Evolutionary conservation across 2,113 vertebrate genomes (phyloP).

Genomic region (Sturnus vulgaris): DNA sequence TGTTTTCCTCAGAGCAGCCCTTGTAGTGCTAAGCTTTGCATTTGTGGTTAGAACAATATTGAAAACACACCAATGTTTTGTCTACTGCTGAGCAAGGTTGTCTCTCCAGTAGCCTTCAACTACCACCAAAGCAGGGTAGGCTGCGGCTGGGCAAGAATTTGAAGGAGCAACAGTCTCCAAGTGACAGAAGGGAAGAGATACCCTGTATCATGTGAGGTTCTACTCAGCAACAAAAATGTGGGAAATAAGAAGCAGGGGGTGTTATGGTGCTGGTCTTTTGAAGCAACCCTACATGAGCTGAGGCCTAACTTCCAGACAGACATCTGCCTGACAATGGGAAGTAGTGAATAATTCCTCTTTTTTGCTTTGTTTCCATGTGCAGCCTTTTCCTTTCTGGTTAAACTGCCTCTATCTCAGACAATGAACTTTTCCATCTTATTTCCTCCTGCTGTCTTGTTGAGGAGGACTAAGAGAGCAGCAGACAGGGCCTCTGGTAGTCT

Average conservation of each 20-base stretch:
- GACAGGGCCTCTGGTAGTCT: background rate
- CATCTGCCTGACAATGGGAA: background rate
- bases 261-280: background rate
- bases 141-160: background rate
- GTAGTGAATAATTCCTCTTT: background rate
- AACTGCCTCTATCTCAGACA: background rate
- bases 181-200: background rate
- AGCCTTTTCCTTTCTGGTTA: background rate
- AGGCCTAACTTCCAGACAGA: background rate
- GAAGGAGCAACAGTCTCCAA: background rate
- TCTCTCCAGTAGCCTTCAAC: background rate
- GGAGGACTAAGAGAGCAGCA: background rate
- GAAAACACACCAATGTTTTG: background rate
- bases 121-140: background rate
- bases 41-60: background rate
- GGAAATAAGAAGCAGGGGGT: background rate
- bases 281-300: fast-evolving
- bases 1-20: background rate
- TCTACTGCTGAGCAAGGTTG: background rate
- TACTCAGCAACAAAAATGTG: background rate
- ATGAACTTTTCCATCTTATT: background rate
- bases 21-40: background rate
- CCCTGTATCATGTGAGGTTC: background rate
- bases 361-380: background rate
- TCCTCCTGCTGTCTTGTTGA: background rate